Conservation (phyloP, 2,888 invertebrate species). For the Odontothrips loti region DNA sequence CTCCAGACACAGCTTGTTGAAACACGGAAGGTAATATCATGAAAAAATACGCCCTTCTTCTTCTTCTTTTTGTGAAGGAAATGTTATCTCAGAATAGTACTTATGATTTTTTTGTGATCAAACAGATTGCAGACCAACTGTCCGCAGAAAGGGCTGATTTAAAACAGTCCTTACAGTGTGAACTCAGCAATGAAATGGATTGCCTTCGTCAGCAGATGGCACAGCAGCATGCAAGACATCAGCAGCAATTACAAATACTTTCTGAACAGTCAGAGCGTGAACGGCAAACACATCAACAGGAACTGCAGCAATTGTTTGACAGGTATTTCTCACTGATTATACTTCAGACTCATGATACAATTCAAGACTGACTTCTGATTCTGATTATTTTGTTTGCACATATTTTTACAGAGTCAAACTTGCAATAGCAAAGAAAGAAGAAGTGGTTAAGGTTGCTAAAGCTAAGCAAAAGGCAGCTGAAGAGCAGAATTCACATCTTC, state of each 20-base stretch:
- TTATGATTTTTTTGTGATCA: constrained; percentile 37
- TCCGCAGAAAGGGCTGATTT: constrained; percentile 50
- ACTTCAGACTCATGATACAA: constrained; percentile 26
- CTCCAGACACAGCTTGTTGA: constrained; percentile 62
- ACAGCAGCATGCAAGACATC: not conserved
- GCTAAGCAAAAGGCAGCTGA: not conserved
- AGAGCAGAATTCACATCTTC: not conserved
- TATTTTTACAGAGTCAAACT: constrained; percentile 65
- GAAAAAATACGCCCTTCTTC: not conserved
- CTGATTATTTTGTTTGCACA: not conserved
- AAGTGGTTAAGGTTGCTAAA: constrained; percentile 44
- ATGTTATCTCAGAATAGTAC: too few species aligned
- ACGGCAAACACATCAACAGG: constrained; percentile 40
- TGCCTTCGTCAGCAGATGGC: constrained; percentile 51
- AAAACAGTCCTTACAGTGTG: not conserved
- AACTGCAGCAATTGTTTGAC: constrained; percentile 74
- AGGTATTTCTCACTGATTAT: constrained; percentile 52
- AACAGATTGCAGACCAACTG: constrained; percentile 52
- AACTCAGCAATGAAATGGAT: constrained; percentile 50
- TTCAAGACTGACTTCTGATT: too few species aligned
- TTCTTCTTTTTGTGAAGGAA: too few species aligned
- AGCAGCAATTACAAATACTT: not conserved
- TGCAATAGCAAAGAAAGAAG: constrained; percentile 74
- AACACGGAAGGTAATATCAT: constrained; percentile 57
- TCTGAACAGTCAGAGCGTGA: not conserved